A percentile compares a stretch with the other conserved stretches of the same genome.
Conservation (phyloP, 2,888 invertebrate genomes). For the Malthinus flaveolus region DNA sequence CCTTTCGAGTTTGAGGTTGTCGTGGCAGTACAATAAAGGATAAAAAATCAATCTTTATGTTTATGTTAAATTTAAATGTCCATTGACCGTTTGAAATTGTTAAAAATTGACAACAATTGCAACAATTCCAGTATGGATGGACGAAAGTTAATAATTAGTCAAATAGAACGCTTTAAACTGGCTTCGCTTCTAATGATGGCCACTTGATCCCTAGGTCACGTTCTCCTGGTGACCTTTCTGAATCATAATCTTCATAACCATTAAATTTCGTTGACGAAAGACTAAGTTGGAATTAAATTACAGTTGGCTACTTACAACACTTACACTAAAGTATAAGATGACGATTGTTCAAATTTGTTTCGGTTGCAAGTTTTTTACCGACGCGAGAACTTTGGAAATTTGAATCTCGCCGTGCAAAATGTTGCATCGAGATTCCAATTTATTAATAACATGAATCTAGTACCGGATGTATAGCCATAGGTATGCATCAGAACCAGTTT, state of each 20-base stretch:
- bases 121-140: constrained; percentile 14
- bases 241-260: constrained; percentile 34
- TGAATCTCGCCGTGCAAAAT: not conserved
- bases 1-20: too few relatives aligned
- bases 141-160: constrained; percentile 35
- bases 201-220: constrained; percentile 49
- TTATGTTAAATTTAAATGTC: too few relatives aligned
- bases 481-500: constrained; percentile 18
- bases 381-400: not conserved
- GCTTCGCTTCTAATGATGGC: constrained; percentile 41
- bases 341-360: not conserved
- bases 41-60: too few relatives aligned
- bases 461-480: constrained; percentile 13
- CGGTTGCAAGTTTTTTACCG: not conserved
- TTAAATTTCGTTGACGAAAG: too few relatives aligned
- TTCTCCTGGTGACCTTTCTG: constrained; percentile 43
- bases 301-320: constrained; percentile 14
- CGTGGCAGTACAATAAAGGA: too few relatives aligned
- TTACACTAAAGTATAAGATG: not conserved
- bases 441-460: constrained; percentile 2
- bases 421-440: not conserved
- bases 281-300: not conserved
- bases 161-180: constrained; percentile 22
- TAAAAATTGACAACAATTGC: too few relatives aligned
- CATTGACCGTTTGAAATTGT: too few relatives aligned